Percentiles rank a stretch among this genome's conserved stretches.
Conservation (phyloP, 1,140 invertebrate species). For the Bombus waltoni region DNA sequence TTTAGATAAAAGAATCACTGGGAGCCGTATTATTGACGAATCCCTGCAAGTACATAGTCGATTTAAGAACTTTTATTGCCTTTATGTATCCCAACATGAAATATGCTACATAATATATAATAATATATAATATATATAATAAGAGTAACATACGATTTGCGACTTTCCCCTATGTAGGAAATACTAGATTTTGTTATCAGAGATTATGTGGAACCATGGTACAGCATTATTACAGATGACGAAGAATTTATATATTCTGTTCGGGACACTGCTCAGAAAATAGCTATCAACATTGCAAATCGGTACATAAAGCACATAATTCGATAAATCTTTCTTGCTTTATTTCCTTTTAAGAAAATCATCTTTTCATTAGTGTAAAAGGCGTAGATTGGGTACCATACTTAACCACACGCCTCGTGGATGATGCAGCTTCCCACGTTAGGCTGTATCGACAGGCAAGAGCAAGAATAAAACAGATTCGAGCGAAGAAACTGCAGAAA, state of each 20-base stretch:
- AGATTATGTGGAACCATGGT: constrained; percentile 93
- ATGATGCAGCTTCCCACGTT: constrained; percentile 95
- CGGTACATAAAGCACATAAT: constrained; percentile 71
- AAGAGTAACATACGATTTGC: constrained; percentile 19
- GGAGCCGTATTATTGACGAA: constrained; percentile 88
- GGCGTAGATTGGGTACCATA: constrained; percentile 95
- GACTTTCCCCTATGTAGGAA: constrained; percentile 77
- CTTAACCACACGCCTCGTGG: constrained; percentile 92
- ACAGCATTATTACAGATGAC: constrained; percentile 84
- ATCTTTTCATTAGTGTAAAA: constrained; percentile 86
- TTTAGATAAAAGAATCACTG: constrained; percentile 85
- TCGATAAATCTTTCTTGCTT: background rate
- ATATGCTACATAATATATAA: too few species aligned
- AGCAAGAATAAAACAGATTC: constrained; percentile 84
- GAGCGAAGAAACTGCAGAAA: constrained; percentile 80
- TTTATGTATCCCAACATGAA: background rate
- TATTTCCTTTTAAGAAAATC: background rate
- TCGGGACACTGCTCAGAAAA: constrained; percentile 83
- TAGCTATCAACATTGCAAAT: constrained; percentile 85
- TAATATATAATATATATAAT: background rate
- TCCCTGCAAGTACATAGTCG: constrained; percentile 83
- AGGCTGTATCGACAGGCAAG: constrained; percentile 90
- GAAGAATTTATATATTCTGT: constrained; percentile 84
- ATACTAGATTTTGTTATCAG: constrained; percentile 89
- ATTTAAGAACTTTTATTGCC: constrained; percentile 41